phyloP scores from a whole-genome alignment of 2,797 vertebrate genomes.

The Bradypus variegatus region DNA sequence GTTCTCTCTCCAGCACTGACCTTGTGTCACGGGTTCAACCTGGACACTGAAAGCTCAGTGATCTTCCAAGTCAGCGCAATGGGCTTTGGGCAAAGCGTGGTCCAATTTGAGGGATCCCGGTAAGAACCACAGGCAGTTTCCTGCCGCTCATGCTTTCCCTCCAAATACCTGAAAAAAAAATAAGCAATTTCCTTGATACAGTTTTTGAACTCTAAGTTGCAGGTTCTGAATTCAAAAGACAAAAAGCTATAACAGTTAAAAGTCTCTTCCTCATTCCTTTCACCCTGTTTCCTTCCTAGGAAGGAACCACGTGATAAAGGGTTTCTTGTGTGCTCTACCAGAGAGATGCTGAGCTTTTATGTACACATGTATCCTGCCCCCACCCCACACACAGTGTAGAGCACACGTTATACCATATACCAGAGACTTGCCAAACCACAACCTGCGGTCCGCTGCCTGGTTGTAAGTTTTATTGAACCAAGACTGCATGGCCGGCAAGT shows the following conservation, averaged over 20 bases:
- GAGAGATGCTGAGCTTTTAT: not conserved
- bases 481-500: not conserved
- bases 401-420: not conserved
- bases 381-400: too few species aligned
- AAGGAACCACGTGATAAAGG: not conserved
- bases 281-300: not conserved
- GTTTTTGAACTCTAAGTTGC: not conserved
- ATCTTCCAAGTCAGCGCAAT: constrained; percentile 50
- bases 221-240: not conserved
- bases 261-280: not conserved
- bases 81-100: constrained; percentile 68
- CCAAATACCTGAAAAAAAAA: not conserved
- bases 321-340: not conserved
- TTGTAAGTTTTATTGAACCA: not conserved
- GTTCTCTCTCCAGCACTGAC: constrained; percentile 36
- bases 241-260: not conserved
- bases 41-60: constrained; percentile 61
- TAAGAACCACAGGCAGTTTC: not conserved
- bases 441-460: not conserved
- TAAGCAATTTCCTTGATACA: not conserved
- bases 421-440: not conserved
- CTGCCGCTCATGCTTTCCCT: not conserved
- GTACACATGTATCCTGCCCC: not conserved
- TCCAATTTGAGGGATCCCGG: constrained; percentile 59
- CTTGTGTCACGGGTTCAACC: constrained; percentile 61